Evolutionary conservation across 2,797 vertebrate species (phyloP).

Genomic region (Manis javanica): DNA sequence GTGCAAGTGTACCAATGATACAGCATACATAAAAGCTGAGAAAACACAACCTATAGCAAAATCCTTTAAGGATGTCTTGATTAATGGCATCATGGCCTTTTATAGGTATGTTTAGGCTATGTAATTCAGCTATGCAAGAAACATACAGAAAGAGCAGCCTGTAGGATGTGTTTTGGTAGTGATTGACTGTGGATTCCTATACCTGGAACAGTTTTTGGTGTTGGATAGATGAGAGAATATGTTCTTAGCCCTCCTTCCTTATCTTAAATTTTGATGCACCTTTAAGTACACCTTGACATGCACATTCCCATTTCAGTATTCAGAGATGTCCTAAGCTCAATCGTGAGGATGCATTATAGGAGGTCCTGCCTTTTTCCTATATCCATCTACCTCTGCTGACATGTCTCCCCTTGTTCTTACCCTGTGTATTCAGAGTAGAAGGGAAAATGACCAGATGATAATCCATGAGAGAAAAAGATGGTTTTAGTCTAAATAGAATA

Average conservation of each 20-base stretch:
- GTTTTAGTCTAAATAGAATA: neutral
- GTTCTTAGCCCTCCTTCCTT: neutral
- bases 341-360: no score
- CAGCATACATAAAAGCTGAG: neutral
- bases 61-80: neutral
- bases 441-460: neutral
- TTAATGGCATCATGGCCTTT: neutral
- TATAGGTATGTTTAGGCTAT: neutral
- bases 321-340: neutral
- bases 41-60: neutral
- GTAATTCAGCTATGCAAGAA: neutral
- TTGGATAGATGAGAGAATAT: neutral
- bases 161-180: neutral
- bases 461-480: neutral
- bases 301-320: neutral
- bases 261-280: neutral
- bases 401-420: neutral
- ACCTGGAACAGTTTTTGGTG: neutral
- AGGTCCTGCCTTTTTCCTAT: neutral
- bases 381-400: neutral
- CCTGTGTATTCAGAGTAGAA: neutral
- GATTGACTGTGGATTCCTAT: neutral
- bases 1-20: neutral
- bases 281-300: neutral
- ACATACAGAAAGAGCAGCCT: neutral